These are phyloP conservation scores for Phyllotreta cruciferae DNA, from an alignment of 2,888 invertebrate genomes.

Conservation along the genomic window DNA sequence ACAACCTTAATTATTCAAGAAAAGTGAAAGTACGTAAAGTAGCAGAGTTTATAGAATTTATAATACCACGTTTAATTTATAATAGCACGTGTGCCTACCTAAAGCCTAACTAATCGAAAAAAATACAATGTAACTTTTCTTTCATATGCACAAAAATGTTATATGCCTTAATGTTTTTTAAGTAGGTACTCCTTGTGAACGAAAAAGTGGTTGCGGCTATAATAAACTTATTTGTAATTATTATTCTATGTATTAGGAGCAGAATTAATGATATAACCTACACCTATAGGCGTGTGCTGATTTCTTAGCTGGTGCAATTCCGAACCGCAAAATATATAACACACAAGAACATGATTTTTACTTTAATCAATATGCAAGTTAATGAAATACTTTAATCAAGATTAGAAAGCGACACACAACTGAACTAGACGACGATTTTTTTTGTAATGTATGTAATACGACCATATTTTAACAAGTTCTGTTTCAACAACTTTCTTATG, in stretches of 20 bases:
- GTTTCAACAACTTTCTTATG: constrained; percentile 27
- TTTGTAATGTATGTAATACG: constrained; percentile 22
- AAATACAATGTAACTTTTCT: no score
- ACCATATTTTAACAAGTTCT: constrained; percentile 25
- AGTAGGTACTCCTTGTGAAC: constrained; percentile 1
- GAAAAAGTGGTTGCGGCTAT: constrained; percentile 6
- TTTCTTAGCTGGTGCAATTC: constrained; percentile 19
- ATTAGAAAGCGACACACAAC: constrained; percentile 30
- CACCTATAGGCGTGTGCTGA: constrained; percentile 24
- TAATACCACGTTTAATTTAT: no score
- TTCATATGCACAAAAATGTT: no score
- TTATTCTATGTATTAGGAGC: constrained; percentile 26
- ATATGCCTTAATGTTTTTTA: not conserved
- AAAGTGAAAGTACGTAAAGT: no score
- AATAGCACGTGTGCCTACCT: no score
- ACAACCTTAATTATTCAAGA: no score
- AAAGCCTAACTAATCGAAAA: no score
- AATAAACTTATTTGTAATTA: constrained; percentile 13
- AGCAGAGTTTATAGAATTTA: no score
- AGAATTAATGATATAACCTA: constrained; percentile 22
- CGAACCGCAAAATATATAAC: constrained; percentile 18
- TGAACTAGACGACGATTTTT: constrained; percentile 26
- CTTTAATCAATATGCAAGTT: constrained; percentile 26
- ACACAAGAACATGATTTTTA: constrained; percentile 22
- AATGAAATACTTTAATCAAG: constrained; percentile 28